Percentiles rank a stretch among this genome's conserved stretches.
Conservation (phyloP, 2,113 vertebrate genomes). For the Ailuropoda melanoleuca region DNA sequence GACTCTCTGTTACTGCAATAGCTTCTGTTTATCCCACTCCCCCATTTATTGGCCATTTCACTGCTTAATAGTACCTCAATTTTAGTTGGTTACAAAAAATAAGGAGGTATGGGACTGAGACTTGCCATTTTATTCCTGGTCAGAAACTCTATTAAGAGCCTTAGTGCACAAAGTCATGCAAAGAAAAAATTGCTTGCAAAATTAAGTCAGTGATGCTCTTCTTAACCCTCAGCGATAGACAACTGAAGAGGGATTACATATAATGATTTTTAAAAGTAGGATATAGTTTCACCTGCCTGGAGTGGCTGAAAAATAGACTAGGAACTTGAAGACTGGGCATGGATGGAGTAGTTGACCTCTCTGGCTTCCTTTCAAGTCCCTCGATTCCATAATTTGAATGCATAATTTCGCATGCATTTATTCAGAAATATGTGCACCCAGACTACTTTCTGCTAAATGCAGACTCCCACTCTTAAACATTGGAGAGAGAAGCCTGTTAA, state of each 20-base stretch:
- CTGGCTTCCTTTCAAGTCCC: constrained; percentile 24
- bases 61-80: not conserved
- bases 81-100: not conserved
- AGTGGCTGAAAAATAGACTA: not conserved
- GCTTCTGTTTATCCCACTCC: not conserved
- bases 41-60: not conserved
- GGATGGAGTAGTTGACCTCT: constrained; percentile 38
- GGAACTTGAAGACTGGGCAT: not conserved
- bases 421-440: constrained; percentile 73
- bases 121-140: not conserved
- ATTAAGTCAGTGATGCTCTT: not conserved
- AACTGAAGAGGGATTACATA: not conserved
- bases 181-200: not conserved
- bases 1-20: not conserved
- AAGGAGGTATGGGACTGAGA: not conserved
- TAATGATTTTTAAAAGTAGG: not conserved
- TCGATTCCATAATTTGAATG: constrained; percentile 53
- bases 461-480: constrained; percentile 73
- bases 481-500: constrained; percentile 71
- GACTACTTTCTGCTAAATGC: constrained; percentile 67
- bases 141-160: not conserved
- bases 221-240: not conserved
- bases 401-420: constrained; percentile 71
- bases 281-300: not conserved
- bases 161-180: not conserved